Evolutionary conservation across 2,113 vertebrate species (phyloP), one percentile per base, ranked within the genome.

Genomic region (Bungarus multicinctus): DNA sequence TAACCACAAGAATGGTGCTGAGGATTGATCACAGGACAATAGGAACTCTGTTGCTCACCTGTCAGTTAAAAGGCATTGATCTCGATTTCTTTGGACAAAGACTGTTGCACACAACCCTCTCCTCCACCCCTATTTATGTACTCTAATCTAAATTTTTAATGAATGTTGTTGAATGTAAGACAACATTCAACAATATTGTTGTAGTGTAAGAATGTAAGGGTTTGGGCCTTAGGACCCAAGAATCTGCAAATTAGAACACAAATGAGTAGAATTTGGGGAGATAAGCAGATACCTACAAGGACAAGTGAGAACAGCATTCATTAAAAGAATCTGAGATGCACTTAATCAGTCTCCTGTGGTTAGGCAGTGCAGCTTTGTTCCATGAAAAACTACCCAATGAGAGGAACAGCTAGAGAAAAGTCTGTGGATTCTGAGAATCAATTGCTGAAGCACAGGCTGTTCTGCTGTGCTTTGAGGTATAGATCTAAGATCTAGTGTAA

Each of bases 311-410:
- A 30, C 34, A 54, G 91, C n/a, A 25, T 22, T 53, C 58, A 20
- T 88, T 89, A 88, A 88, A 91, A 88, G 47, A 87, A 91, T 39
- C 53, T 58, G 43, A 12, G 23, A 43, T 50, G 34, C 27, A 53
- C 27, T 92, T 88, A 88, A 88, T 92, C 91, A 92, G 91, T 88
- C 91, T 53, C 50, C n/a, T 64, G 86, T 30, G 57, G 64, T n/a
- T 81, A 30, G 39, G 47, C 5, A 92, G 34, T n/a, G 25, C 34
- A 74, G 58, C 60, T 55, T 92, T 64, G 81, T 34, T 20, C 69
- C 52, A 12, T 74, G 50, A 30, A 55, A 88, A 89, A 60, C 23
- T 54, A 92, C 16, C 50, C 87, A 54, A 88, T 27, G 86, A 43
- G 86, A 88, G 14, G 10, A 11, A 27, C 7, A 47, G 34, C 34